A percentile compares a stretch with the other conserved stretches of the same genome.
These are phyloP conservation scores for Centruroides sculpturatus DNA, from an alignment of 1,140 invertebrate genomes.

Conservation along the genomic window DNA sequence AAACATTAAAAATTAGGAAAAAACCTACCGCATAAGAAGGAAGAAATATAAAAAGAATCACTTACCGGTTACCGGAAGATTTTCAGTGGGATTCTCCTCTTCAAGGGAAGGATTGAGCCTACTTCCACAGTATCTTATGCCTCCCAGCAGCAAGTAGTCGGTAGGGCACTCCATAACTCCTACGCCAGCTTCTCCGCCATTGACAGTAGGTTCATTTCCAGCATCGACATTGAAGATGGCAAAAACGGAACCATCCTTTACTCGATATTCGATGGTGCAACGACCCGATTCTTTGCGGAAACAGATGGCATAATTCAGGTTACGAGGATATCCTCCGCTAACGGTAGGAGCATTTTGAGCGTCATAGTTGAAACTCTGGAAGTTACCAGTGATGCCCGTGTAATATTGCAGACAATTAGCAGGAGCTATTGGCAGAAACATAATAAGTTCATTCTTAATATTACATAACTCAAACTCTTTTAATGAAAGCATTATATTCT, in stretches of 20 bases:
- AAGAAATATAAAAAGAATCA: neutral
- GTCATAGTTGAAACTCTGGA: constrained; percentile 52
- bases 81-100: constrained; percentile 42
- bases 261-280: constrained; percentile 49
- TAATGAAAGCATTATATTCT: too few relatives aligned
- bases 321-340: constrained; percentile 35
- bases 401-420: constrained; percentile 53
- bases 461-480: too few relatives aligned
- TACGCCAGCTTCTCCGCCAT: constrained; percentile 48
- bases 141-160: constrained; percentile 51
- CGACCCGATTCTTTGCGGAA: constrained; percentile 42
- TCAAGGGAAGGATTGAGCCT: constrained; percentile 50
- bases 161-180: constrained; percentile 54
- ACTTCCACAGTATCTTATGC: constrained; percentile 50
- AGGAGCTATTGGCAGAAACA: constrained; percentile 25
- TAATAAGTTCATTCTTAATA: too few relatives aligned
- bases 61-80: constrained; percentile 47
- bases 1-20: neutral
- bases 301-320: constrained; percentile 63
- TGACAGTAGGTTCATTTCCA: constrained; percentile 33
- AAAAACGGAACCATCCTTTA: constrained; percentile 30
- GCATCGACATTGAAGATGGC: constrained; percentile 43
- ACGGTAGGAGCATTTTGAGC: neutral
- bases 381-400: constrained; percentile 37
- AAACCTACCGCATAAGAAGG: neutral